Conservation (phyloP, 2,888 invertebrate genomes). For the Scrobipalpa costella region DNA sequence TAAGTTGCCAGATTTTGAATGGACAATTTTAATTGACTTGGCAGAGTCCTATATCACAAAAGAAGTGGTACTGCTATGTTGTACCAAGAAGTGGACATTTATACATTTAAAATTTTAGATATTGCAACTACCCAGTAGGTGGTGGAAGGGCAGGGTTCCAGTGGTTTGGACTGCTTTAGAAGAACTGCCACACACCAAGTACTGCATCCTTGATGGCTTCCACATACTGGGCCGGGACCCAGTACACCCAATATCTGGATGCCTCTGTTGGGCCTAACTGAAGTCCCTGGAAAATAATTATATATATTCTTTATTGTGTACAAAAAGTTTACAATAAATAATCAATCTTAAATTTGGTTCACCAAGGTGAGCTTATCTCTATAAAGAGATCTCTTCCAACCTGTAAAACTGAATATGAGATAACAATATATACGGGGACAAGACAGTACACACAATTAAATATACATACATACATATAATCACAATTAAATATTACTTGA, state of each 20-base stretch:
- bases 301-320: no score
- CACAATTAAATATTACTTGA: no score
- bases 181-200: conserved; percentile 92
- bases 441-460: no score
- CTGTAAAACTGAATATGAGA: no score
- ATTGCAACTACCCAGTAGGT: conserved; percentile 74
- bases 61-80: conserved; percentile 62
- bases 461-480: no score
- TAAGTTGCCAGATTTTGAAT: conserved; percentile 68
- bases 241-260: conserved; percentile 95
- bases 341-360: no score
- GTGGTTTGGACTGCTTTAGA: conserved; percentile 66
- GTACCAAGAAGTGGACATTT: conserved; percentile 60
- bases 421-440: no score
- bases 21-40: conserved; percentile 79
- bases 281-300: conserved; percentile 82
- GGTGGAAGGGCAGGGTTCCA: conserved; percentile 51
- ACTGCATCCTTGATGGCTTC: conserved; percentile 95
- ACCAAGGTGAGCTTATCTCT: background rate
- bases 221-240: conserved; percentile 95
- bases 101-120: conserved; percentile 52
- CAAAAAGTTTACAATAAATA: no score
- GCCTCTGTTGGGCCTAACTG: conserved; percentile 96
- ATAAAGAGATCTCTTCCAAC: no score
- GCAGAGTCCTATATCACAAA: conserved; percentile 75